These are phyloP conservation scores for Watsonalla cultraria DNA, from an alignment of 2,888 invertebrate genomes.

Conservation along the genomic window DNA sequence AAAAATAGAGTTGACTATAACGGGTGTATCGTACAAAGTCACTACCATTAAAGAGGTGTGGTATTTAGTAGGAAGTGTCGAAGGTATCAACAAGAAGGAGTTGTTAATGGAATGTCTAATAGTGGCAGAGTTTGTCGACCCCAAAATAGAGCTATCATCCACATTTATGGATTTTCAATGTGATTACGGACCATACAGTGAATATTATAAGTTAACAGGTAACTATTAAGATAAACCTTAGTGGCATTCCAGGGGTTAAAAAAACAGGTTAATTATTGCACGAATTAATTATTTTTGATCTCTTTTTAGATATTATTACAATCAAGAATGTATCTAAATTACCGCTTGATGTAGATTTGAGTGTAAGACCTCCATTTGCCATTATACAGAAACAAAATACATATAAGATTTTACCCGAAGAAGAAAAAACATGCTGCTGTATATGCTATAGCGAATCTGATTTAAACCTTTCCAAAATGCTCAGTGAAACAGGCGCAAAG, in stretches of 20 bases:
- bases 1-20: constrained; percentile 55
- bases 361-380: constrained; percentile 71
- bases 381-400: constrained; percentile 55
- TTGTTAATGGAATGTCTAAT: constrained; percentile 71
- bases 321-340: constrained; percentile 77
- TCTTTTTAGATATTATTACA: constrained; percentile 68
- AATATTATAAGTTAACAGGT: constrained; percentile 70
- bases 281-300: too few species aligned
- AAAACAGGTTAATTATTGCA: too few species aligned
- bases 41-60: constrained; percentile 73
- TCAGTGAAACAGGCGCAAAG: constrained; percentile 35
- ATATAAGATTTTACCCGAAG: constrained; percentile 52
- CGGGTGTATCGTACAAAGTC: constrained; percentile 55
- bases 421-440: constrained; percentile 57
- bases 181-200: constrained; percentile 66
- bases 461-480: constrained; percentile 46
- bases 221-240: constrained; percentile 7
- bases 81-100: constrained; percentile 74
- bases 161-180: constrained; percentile 67
- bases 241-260: too few species aligned
- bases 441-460: constrained; percentile 57
- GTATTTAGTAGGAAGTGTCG: constrained; percentile 77
- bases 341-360: constrained; percentile 65
- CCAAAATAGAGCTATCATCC: constrained; percentile 73
- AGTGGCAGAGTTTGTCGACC: constrained; percentile 78